Evolutionary conservation across 2,888 invertebrate species (phyloP).

Genomic region (Torymus texanus): DNA sequence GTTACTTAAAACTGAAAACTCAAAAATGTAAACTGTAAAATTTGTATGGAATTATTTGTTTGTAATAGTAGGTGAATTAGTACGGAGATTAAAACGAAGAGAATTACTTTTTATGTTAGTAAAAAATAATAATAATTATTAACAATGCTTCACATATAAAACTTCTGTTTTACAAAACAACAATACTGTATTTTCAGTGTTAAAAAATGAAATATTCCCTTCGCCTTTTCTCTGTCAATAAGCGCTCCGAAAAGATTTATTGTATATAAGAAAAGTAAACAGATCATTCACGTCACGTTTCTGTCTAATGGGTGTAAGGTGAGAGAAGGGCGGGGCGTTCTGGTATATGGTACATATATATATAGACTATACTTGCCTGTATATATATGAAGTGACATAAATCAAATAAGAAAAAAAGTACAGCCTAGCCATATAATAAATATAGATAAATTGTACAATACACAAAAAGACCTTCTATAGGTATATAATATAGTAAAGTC

Average conservation of each 20-base stretch:
- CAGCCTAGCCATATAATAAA: constrained; percentile 38
- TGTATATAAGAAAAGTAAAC: constrained; percentile 30
- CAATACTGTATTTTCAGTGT: too few species aligned
- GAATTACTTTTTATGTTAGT: neutral
- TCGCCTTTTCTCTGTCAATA: neutral
- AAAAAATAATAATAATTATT: too few species aligned
- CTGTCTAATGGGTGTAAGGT: constrained; percentile 52
- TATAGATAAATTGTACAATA: constrained; percentile 35
- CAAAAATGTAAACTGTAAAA: too few species aligned
- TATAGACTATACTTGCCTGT: constrained; percentile 21
- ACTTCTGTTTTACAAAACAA: too few species aligned
- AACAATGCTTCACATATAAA: too few species aligned
- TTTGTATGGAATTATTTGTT: neutral
- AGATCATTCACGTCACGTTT: constrained; percentile 18
- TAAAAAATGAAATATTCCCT: neutral
- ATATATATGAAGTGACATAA: constrained; percentile 36
- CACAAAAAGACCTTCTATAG: constrained; percentile 24
- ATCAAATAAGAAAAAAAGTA: constrained; percentile 27
- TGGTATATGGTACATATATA: constrained; percentile 28
- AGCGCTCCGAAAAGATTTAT: neutral
- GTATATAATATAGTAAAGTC: constrained; percentile 23
- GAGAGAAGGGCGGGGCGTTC: constrained; percentile 54
- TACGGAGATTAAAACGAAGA: constrained; percentile 7
- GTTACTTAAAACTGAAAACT: too few species aligned
- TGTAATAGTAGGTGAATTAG: constrained; percentile 10